Percentiles rank a stretch among this genome's conserved stretches.
These are phyloP conservation scores for Pontoporia blainvillei DNA, from an alignment of 2,113 vertebrate genomes.

Conservation along the genomic window DNA sequence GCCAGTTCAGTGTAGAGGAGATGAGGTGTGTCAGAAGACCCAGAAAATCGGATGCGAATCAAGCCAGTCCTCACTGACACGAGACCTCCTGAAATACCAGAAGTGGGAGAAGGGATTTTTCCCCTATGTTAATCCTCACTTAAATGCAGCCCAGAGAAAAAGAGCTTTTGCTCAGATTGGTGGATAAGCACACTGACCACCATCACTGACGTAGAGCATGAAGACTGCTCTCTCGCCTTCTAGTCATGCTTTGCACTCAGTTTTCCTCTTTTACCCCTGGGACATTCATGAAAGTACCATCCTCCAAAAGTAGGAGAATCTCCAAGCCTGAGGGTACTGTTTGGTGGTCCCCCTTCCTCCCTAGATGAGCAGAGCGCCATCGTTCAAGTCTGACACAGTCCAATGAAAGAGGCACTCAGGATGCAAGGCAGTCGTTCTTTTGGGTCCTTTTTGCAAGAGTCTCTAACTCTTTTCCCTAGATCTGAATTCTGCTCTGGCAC, in stretches of 20 bases:
- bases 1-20: background rate
- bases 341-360: too few relatives aligned
- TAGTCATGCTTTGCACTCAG: accelerated
- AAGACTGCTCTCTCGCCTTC: background rate
- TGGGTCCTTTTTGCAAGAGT: background rate
- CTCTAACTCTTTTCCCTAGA: background rate
- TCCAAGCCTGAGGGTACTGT: too few relatives aligned
- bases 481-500: background rate
- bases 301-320: background rate
- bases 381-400: accelerated
- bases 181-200: accelerated
- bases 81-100: background rate
- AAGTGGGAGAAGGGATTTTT: background rate
- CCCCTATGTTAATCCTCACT: background rate
- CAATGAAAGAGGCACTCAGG: background rate
- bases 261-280: background rate
- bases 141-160: background rate
- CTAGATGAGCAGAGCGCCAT: background rate
- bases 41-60: background rate
- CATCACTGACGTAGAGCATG: accelerated
- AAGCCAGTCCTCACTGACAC: background rate
- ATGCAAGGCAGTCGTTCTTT: background rate
- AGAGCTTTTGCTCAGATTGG: background rate
- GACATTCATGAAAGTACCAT: background rate
- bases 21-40: background rate